Percentiles rank a stretch among this genome's conserved stretches.
Conservation (phyloP, 2,113 vertebrate genomes). For the Perognathus longimembris region DNA sequence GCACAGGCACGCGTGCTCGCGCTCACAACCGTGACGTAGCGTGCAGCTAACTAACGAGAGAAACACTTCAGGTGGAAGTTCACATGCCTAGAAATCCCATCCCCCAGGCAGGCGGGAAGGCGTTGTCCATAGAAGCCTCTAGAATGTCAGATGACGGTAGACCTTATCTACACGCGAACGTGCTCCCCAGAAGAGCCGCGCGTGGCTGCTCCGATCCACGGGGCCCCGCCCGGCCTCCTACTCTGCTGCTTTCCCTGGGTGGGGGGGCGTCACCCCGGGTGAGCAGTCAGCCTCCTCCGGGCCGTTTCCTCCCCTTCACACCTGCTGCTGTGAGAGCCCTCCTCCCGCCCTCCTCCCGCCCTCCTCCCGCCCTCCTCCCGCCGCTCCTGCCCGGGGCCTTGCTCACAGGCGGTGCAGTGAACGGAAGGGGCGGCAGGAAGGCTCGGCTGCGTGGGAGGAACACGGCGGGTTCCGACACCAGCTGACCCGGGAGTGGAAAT, state of each 20-base stretch:
- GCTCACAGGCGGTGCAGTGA: no score
- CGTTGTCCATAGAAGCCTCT: background rate
- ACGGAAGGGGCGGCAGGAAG: constrained; percentile 61
- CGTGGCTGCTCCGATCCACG: background rate
- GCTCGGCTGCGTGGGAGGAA: constrained; percentile 32
- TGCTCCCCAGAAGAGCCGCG: background rate
- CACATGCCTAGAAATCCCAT: background rate
- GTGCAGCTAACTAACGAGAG: background rate
- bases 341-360: no score
- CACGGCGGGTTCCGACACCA: constrained; percentile 47
- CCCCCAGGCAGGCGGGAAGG: background rate
- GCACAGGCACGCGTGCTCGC: no score
- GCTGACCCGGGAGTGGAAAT: constrained; percentile 45
- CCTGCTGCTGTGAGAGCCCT: background rate
- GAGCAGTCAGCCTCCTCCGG: no score
- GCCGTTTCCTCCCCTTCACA: background rate
- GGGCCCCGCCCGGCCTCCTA: background rate
- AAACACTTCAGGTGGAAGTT: background rate
- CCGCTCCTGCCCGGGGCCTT: no score
- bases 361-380: no score
- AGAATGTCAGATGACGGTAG: background rate
- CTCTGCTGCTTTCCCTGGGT: no score
- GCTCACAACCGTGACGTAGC: no score
- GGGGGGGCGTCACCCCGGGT: no score
- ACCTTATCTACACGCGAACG: background rate